These are phyloP conservation scores for Eledone cirrhosa DNA, from an alignment of 2,888 invertebrate species.

Conservation along the genomic window DNA sequence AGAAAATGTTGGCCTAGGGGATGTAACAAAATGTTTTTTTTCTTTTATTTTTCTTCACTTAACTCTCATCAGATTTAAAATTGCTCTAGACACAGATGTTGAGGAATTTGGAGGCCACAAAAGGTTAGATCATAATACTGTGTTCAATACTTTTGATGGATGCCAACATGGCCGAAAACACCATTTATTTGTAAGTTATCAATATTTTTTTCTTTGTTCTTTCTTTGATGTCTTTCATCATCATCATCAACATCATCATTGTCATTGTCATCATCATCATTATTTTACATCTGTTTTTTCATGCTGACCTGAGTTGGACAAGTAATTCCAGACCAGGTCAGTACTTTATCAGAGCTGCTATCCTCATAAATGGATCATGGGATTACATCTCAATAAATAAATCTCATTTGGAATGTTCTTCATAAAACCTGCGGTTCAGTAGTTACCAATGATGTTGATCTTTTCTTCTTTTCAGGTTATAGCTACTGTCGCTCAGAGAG, in stretches of 20 bases:
- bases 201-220: neutral
- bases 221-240: neutral
- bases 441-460: too few species aligned
- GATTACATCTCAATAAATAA: too few species aligned
- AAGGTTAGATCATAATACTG: constrained; percentile 76
- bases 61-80: constrained; percentile 66
- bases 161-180: constrained; percentile 77
- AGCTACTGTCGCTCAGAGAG: too few species aligned
- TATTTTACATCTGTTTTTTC: too few species aligned
- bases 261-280: neutral
- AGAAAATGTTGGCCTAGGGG: too few species aligned
- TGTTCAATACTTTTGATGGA: constrained; percentile 74
- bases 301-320: neutral
- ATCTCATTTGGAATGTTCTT: too few species aligned
- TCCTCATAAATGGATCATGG: too few species aligned
- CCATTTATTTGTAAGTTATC: constrained; percentile 69
- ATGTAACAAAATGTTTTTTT: too few species aligned
- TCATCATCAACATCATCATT: neutral
- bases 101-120: constrained; percentile 81
- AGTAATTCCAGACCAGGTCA: neutral
- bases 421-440: too few species aligned
- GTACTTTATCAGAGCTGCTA: too few species aligned
- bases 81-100: constrained; percentile 82
- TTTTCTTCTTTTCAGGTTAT: too few species aligned
- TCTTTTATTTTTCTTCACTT: too few species aligned